Base-by-base conservation (phyloP, 2,888 invertebrate species). In the Eubasilissa splendida region DNA sequence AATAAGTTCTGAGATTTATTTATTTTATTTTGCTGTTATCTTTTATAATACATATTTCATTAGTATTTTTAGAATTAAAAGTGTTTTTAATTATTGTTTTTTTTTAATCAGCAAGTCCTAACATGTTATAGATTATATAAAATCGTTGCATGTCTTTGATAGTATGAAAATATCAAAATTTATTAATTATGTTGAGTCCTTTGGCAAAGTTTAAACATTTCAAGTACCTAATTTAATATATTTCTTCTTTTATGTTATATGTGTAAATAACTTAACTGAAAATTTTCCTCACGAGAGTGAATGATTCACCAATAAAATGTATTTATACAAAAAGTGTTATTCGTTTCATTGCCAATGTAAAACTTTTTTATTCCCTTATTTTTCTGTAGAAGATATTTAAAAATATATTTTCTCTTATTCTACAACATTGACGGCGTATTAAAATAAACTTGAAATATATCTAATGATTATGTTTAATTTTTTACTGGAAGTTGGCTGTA, bases 241-340 rank as follows among this genome's bases (percentile, higher is more conserved):
- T 33, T 63, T 42, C 42, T 42, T 42, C 42, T 42, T 42, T 42
- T 42, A 42, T 42, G 42, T 33, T 63, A 63, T 33, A 63, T 42
- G 31, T 63, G 63, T 63, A 63, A 63, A 63, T 63, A 63, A 63
- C 63, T 31, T 31, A 63, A 12, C 12, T 10, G 11, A 63, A 63
- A 11, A 63, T 12, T 33, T 33, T 63, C 12, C 5, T 12, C 33
- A 63, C 31, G 42, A 33, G 33, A 63, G 42, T 33, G 33, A 42
- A 63, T 33, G 63, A 7, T 63, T 63, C 63, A 63, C 63, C 31
- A 63, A 63, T 63, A 63, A 63, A 63, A 63, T 63, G 63, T 63
- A 63, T 63, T 63, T 63, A 63, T 63, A 63, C 11, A 33, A 63
- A 63, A 63, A 63, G 63, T 63, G 31, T 63, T 31, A 2, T 33